Evolutionary conservation across 1,140 invertebrate genomes (phyloP).

Genomic region (Drepana arcuata): DNA sequence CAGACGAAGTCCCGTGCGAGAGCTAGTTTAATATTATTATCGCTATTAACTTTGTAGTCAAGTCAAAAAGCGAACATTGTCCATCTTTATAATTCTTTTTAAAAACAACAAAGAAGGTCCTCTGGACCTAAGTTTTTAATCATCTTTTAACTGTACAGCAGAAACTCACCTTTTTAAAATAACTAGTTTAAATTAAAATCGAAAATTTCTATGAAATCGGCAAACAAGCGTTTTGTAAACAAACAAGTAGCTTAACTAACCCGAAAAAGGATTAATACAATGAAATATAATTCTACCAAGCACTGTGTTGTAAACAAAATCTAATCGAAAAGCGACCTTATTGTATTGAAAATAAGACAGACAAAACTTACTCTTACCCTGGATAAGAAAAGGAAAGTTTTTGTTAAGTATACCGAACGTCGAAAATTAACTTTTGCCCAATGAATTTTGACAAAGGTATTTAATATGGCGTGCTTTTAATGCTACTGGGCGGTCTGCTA

Average conservation of each 20-base stretch:
- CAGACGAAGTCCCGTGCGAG: no score
- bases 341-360: conserved; percentile 3
- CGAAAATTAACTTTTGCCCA: conserved; percentile 38
- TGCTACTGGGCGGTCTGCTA: conserved; percentile 44
- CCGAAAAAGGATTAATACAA: conserved; percentile 38
- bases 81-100: no score
- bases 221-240: conserved; percentile 19
- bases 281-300: conserved; percentile 39
- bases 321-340: no score
- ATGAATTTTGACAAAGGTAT: conserved; percentile 36
- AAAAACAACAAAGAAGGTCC: no score
- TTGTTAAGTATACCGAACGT: conserved; percentile 11
- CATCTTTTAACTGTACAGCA: no score
- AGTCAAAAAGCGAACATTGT: no score
- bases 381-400: conserved; percentile 7
- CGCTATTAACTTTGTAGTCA: no score
- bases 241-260: conserved; percentile 18
- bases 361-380: conserved; percentile 1
- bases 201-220: conserved; percentile 9
- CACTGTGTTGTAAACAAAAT: no score
- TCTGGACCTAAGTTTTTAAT: no score
- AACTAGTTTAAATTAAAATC: conserved; percentile 9
- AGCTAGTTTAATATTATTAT: no score
- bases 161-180: conserved; percentile 1
- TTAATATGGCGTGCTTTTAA: conserved; percentile 21